These are phyloP conservation scores for Miichthys miiuy DNA, from an alignment of 2,797 vertebrate genomes.

Conservation along the genomic window DNA sequence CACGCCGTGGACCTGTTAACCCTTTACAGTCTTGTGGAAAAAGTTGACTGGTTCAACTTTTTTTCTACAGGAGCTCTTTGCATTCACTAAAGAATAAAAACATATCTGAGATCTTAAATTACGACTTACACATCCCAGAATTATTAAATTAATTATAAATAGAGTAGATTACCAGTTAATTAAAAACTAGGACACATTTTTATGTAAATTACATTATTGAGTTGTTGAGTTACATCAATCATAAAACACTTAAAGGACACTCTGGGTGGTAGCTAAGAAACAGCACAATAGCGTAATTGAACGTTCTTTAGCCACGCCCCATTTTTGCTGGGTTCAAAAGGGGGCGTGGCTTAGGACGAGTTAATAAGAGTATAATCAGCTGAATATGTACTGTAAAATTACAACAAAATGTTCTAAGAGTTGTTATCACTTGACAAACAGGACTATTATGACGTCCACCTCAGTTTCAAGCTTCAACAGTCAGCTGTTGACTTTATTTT, in stretches of 20 bases:
- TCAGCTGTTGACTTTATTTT: not conserved
- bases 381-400: not conserved
- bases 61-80: constrained; percentile 23
- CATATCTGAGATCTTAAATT: not conserved
- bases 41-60: constrained; percentile 67
- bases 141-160: not conserved
- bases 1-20: constrained; percentile 45
- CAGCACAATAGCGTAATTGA: no score
- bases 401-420: not conserved
- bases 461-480: not conserved
- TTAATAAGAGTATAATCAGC: no score
- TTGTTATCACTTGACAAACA: not conserved
- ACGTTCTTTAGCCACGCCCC: no score
- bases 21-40: constrained; percentile 54
- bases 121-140: not conserved
- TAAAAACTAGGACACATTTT: no score
- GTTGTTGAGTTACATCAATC: no score
- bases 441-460: no score
- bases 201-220: no score
- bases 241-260: no score
- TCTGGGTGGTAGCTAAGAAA: not conserved
- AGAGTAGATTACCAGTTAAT: no score
- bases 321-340: no score
- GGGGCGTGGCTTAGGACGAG: no score
- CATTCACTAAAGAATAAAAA: constrained; percentile 52